These are phyloP conservation scores for Scaptomyza tumidula DNA, from an alignment of 2,888 invertebrate species.

Conservation along the genomic window DNA sequence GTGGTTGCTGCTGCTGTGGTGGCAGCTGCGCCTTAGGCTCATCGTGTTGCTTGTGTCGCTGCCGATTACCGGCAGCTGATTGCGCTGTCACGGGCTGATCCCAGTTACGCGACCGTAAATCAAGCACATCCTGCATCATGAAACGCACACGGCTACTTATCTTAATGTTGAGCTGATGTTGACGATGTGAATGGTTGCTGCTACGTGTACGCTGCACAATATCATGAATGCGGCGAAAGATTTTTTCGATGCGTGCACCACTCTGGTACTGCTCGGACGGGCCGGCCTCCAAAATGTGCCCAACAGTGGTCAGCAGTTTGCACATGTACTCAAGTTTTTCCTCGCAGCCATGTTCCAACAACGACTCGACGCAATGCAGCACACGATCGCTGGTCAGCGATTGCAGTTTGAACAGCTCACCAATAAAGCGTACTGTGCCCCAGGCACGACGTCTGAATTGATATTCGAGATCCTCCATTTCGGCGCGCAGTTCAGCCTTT, in stretches of 20 bases:
- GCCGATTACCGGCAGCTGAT: constrained; percentile 26
- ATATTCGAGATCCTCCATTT: constrained; percentile 82
- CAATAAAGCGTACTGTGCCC: constrained; percentile 83
- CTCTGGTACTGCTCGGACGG: constrained; percentile 54
- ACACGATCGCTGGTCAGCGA: constrained; percentile 78
- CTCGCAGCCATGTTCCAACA: constrained; percentile 80
- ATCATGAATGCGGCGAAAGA: constrained; percentile 76
- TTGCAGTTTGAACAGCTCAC: constrained; percentile 82
- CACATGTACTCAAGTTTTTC: constrained; percentile 83
- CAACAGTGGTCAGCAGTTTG: constrained; percentile 81
- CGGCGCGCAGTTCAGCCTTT: constrained; percentile 78
- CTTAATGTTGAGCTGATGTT: constrained; percentile 61
- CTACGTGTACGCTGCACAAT: constrained; percentile 69
- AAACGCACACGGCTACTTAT: constrained; percentile 83
- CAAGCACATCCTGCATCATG: constrained; percentile 83
- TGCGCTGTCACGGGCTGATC: constrained; percentile 67
- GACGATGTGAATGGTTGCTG: constrained; percentile 30
- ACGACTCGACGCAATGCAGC: constrained; percentile 75
- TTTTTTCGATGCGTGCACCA: constrained; percentile 75
- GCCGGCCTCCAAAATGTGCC: constrained; percentile 74
- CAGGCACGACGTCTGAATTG: constrained; percentile 83
- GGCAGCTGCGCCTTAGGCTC: constrained; percentile 51
- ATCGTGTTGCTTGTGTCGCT: constrained; percentile 47
- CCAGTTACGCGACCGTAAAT: constrained; percentile 79
- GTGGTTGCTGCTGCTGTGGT: constrained; percentile 21